Evolutionary conservation across 1,140 invertebrate species (phyloP), one percentile per base, ranked within the genome.

Genomic region (Hesperophylax magnus): DNA sequence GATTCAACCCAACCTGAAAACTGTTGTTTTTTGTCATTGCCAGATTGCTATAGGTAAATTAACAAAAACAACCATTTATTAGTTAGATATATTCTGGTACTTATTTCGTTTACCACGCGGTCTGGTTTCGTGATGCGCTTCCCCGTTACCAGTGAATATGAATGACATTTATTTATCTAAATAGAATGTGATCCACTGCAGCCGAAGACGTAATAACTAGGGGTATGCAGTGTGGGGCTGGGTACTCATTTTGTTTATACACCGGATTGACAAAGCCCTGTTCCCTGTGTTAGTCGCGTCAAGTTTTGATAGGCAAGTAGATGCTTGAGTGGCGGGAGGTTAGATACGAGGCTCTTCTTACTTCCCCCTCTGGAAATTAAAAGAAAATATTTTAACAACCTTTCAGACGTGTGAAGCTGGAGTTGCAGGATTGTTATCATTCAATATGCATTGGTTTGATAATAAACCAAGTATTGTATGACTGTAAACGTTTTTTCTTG

Each of bases 141-240:
- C 39, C 39, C 39, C 78, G 71, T 77, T 81, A 77, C 76, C 78
- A 74, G 58, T 74, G 82, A 80, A 83, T 81, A 79, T 78, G 77
- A 81, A 83, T 83, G 79, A 81, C 82, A 81, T 83, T 83, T 83
- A 83, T 83, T 83, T 83, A 81, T 83, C 79, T 78, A n/a, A n/a
- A n/a, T n/a, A 54, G 60, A 83, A 78, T 78, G 61, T 78, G 81
- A 83, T 83, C 79, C 82, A 67, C 77, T 34, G 75, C 78, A 47
- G 39, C 39, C 39, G 39, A 14, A 80, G 58, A 72, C 79, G 56
- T 71, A 77, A 77, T 80, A 78, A 80, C 53, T 74, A 71, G 79
- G 76, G 79, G 71, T 75, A 53, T 72, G 65, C 56, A 9, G n/a
- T 18, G 24, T 14, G 39, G 39, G 11, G 39, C 52, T 53, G 39